Evolutionary conservation across 2,888 invertebrate species (phyloP).

Genomic region (Drosophila mimetica): DNA sequence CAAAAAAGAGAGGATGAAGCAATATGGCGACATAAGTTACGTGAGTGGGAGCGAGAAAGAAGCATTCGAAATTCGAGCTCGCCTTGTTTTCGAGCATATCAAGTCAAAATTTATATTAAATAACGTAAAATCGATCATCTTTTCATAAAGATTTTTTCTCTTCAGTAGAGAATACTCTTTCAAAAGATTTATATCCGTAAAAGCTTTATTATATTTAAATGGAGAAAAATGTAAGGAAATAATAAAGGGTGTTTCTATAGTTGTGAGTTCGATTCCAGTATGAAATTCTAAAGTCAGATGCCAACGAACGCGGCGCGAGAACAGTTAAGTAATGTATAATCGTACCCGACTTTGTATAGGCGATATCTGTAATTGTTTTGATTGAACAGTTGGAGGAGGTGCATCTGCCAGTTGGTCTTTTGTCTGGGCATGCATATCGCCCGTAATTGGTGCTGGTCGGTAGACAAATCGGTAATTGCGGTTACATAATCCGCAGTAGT

Average conservation of each 20-base stretch:
- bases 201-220: too few relatives aligned
- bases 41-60: too few relatives aligned
- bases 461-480: conserved; percentile 45
- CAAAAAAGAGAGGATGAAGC: too few relatives aligned
- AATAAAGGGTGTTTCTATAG: conserved; percentile 4
- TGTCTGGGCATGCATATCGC: conserved; percentile 40
- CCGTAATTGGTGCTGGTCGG: conserved; percentile 36
- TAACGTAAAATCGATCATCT: too few relatives aligned
- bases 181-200: too few relatives aligned
- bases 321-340: conserved; percentile 29
- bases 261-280: neutral
- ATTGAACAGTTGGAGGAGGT: conserved; percentile 33
- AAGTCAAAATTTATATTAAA: too few relatives aligned
- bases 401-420: conserved; percentile 21
- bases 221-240: too few relatives aligned
- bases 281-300: conserved; percentile 22
- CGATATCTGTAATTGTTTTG: conserved; percentile 29
- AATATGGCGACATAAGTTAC: too few relatives aligned
- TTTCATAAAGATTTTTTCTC: too few relatives aligned
- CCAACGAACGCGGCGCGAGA: conserved; percentile 28
- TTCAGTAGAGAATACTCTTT: too few relatives aligned
- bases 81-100: too few relatives aligned
- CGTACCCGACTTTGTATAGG: conserved; percentile 6
- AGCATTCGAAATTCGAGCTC: too few relatives aligned
- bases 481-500: conserved; percentile 29